Percentiles rank a stretch among this genome's conserved stretches.
Conservation (phyloP, 1,140 invertebrate genomes). For the Brachystomella parvula region DNA sequence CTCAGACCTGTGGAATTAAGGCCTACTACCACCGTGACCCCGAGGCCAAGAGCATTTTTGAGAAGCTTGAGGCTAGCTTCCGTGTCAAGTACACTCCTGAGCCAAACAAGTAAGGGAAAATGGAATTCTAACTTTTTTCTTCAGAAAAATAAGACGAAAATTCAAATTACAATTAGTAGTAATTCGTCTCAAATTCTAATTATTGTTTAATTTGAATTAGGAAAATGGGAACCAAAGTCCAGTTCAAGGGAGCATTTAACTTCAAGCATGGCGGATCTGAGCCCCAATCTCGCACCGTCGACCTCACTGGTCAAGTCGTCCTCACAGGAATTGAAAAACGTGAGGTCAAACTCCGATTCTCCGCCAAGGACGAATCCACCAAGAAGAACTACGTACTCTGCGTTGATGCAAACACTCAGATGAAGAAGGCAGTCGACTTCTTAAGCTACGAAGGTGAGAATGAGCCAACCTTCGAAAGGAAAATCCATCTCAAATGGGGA, state of each 20-base stretch:
- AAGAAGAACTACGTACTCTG: constrained; percentile 31
- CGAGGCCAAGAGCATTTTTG: constrained; percentile 23
- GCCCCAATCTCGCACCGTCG: constrained; percentile 31
- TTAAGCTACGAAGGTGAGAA: constrained; percentile 32
- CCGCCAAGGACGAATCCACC: constrained; percentile 24
- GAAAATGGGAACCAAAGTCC: constrained; percentile 31
- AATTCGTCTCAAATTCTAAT: no score
- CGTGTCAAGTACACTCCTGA: constrained; percentile 31
- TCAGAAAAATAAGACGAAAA: neutral
- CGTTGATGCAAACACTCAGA: constrained; percentile 22
- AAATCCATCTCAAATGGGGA: constrained; percentile 28
- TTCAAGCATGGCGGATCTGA: constrained; percentile 29
- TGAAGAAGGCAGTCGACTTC: constrained; percentile 24
- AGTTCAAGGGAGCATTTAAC: constrained; percentile 26
- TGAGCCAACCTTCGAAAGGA: constrained; percentile 33
- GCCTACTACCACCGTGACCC: constrained; percentile 31
- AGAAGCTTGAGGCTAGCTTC: constrained; percentile 34
- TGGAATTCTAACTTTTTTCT: no score
- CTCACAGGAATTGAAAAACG: constrained; percentile 28
- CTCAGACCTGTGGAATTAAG: constrained; percentile 37
- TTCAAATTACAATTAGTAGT: neutral
- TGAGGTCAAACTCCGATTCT: constrained; percentile 22
- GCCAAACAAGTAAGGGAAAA: no score
- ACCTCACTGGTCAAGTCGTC: constrained; percentile 15
- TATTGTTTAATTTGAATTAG: no score